Percentiles rank a stretch among this genome's conserved stretches.
These are phyloP conservation scores for Cataglyphis rosenhaueri DNA, from an alignment of 2,888 invertebrate species.

Conservation along the genomic window DNA sequence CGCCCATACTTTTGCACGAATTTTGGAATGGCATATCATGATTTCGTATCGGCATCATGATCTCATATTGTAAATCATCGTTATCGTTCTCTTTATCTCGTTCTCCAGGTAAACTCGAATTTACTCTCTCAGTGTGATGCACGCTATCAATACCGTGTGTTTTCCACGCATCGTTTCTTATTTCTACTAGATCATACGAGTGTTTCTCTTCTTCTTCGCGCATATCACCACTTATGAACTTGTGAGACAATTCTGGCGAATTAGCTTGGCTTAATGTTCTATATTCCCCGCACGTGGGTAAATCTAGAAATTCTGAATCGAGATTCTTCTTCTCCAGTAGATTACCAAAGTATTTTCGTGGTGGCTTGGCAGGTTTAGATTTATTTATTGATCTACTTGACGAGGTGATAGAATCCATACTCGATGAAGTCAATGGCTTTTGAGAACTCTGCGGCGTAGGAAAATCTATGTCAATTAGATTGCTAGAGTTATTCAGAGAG, in stretches of 20 bases:
- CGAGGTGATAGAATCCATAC: slow-evolving; percentile 73
- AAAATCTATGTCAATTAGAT: slow-evolving; percentile 86
- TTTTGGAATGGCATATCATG: slow-evolving; percentile 66
- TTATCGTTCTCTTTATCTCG: slow-evolving; percentile 79
- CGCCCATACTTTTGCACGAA: slow-evolving; percentile 74
- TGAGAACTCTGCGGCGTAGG: slow-evolving; percentile 82
- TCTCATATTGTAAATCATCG: slow-evolving; percentile 81
- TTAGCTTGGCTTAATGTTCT: slow-evolving; percentile 87
- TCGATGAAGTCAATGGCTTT: slow-evolving; percentile 74
- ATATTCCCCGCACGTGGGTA: slow-evolving; percentile 86
- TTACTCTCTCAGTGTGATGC: slow-evolving; percentile 89
- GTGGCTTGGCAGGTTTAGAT: slow-evolving; percentile 89
- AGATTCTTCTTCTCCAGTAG: slow-evolving; percentile 81
- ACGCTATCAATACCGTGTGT: slow-evolving; percentile 92
- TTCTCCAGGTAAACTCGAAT: slow-evolving; percentile 73
- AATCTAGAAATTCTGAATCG: slow-evolving; percentile 85
- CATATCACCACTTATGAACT: slow-evolving; percentile 65
- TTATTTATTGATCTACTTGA: slow-evolving; percentile 87
- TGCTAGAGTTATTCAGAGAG: slow-evolving; percentile 87
- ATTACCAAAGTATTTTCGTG: slow-evolving; percentile 86
- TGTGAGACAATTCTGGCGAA: slow-evolving; percentile 80
- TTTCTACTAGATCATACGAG: slow-evolving; percentile 92
- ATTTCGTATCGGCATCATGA: slow-evolving; percentile 73
- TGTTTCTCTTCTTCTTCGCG: slow-evolving; percentile 86
- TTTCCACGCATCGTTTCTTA: slow-evolving; percentile 93